These are phyloP conservation scores for Pseudomugil tenellus DNA, from an alignment of 2,797 vertebrate species.

Conservation along the genomic window DNA sequence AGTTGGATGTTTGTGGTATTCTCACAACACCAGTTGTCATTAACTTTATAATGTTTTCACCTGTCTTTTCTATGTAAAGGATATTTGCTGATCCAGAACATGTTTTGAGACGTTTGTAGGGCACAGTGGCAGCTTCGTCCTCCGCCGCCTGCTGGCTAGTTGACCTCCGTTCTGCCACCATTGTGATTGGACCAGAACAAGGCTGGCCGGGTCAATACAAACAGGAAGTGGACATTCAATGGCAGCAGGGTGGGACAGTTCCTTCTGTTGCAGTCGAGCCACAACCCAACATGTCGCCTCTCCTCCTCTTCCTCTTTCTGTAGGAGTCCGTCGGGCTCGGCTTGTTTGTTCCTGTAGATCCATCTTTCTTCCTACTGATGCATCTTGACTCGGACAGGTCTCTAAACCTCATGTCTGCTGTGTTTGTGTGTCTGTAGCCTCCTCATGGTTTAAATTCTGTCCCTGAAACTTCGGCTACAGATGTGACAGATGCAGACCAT, in stretches of 20 bases:
- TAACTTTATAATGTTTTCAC: background rate
- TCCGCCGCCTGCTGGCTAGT: background rate
- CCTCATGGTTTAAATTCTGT: slow-evolving; percentile 7
- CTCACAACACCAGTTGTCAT: too few relatives aligned
- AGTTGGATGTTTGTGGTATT: too few relatives aligned
- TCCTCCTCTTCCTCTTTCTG: slow-evolving; percentile 29
- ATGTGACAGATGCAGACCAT: background rate
- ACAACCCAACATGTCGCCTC: slow-evolving; percentile 54
- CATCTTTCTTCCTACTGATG: background rate
- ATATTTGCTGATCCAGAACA: background rate
- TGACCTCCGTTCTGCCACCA: slow-evolving; percentile 43
- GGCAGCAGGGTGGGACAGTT: slow-evolving; percentile 87
- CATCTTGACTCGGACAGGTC: background rate
- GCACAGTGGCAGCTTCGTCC: slow-evolving; percentile 27
- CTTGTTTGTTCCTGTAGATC: slow-evolving; percentile 6
- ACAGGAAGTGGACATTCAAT: slow-evolving; percentile 89
- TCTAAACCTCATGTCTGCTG: background rate
- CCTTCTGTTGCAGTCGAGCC: slow-evolving; percentile 68
- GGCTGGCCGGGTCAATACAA: slow-evolving; percentile 58
- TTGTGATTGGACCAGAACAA: slow-evolving; percentile 49
- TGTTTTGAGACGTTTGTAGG: background rate
- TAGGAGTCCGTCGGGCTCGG: slow-evolving; percentile 7
- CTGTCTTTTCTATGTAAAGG: background rate
- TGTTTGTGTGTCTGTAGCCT: background rate
- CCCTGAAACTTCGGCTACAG: background rate